phyloP scores from a whole-genome alignment of 2,113 vertebrate species.

The Pseudopipra pipra region DNA sequence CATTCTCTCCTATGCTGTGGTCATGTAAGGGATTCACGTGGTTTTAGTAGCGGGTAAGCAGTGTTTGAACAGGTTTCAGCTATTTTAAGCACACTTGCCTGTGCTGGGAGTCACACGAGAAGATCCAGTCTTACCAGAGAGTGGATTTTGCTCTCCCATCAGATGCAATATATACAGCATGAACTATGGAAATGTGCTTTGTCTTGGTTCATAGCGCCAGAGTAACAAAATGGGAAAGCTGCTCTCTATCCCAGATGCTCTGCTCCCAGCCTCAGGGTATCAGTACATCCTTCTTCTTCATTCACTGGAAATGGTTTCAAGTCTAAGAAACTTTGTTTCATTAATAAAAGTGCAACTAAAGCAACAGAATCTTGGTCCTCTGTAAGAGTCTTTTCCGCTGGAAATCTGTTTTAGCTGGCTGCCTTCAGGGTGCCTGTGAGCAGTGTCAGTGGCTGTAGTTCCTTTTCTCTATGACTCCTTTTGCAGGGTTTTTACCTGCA shows the following conservation, averaged over 20 bases:
- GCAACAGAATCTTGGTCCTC: background rate
- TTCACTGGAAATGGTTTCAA: background rate
- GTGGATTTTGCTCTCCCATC: background rate
- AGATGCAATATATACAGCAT: background rate
- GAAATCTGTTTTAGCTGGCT: background rate
- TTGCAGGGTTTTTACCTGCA: background rate
- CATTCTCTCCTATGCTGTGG: constrained; percentile 4
- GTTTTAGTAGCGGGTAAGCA: background rate
- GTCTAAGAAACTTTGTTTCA: background rate
- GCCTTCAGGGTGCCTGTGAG: background rate
- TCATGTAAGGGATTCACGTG: background rate
- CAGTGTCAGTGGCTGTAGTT: background rate
- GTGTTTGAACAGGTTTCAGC: background rate
- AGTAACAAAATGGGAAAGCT: background rate
- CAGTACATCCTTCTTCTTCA: background rate
- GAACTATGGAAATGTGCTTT: background rate
- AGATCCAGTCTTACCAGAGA: background rate
- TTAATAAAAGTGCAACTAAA: background rate
- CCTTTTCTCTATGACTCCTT: background rate
- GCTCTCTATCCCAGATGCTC: background rate
- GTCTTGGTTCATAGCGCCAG: background rate
- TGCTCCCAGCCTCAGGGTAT: background rate
- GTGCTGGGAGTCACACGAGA: background rate
- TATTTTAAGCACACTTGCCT: background rate
- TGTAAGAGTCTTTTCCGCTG: background rate